phyloP scores from a whole-genome alignment of 1,140 invertebrate species.

The Sinonovacula constricta region DNA sequence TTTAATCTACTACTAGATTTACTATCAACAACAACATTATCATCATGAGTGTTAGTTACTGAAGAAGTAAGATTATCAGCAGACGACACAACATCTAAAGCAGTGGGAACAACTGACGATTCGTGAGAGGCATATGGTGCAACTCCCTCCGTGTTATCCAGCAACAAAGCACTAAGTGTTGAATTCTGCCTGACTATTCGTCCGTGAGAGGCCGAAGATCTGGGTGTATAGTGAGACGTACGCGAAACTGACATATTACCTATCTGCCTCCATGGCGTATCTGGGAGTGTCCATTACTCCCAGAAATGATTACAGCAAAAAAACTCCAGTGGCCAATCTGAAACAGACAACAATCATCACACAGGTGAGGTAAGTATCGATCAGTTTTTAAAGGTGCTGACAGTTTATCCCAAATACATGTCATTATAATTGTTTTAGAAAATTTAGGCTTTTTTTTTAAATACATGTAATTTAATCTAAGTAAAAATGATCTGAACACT shows the following conservation, averaged over 20 bases:
- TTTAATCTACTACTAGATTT: constrained; percentile 34
- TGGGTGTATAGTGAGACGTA: constrained; percentile 31
- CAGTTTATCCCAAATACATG: too few relatives aligned
- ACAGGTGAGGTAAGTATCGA: too few relatives aligned
- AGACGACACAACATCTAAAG: constrained; percentile 50
- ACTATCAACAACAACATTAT: constrained; percentile 24
- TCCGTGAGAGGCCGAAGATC: constrained; percentile 45
- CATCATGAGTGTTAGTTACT: constrained; percentile 9
- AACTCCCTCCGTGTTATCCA: constrained; percentile 8
- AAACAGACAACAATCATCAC: too few relatives aligned
- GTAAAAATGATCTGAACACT: too few relatives aligned
- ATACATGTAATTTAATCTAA: too few relatives aligned
- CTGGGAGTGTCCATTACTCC: constrained; percentile 6
- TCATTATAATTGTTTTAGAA: too few relatives aligned
- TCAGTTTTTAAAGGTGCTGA: too few relatives aligned
- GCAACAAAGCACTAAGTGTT: constrained; percentile 32
- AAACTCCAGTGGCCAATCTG: neutral
- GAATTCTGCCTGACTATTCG: constrained; percentile 42
- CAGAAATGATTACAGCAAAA: constrained; percentile 3
- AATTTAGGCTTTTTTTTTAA: too few relatives aligned
- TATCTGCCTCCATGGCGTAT: constrained; percentile 43
- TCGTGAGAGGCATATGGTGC: constrained; percentile 6
- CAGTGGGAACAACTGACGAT: constrained; percentile 34
- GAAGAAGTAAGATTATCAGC: constrained; percentile 33
- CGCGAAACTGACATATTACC: constrained; percentile 52